phyloP scores from a whole-genome alignment of 2,888 invertebrate genomes.

The Sericinus montela region DNA sequence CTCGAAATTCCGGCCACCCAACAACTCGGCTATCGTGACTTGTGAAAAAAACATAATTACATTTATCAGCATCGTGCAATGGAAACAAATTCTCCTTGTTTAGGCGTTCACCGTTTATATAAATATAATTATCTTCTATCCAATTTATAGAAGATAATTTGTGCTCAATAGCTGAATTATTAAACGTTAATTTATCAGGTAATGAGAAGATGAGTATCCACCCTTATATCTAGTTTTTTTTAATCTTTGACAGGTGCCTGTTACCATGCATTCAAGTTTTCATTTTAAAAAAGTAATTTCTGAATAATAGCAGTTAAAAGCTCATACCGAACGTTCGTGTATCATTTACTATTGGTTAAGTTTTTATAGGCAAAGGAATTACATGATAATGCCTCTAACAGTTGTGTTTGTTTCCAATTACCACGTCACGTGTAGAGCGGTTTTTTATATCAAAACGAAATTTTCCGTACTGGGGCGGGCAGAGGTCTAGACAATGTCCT shows the following conservation, averaged over 20 bases:
- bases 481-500: no score
- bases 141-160: slow-evolving; percentile 50
- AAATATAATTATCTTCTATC: slow-evolving; percentile 47
- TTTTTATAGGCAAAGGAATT: no score
- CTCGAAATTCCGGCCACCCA: no score
- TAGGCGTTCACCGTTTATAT: slow-evolving; percentile 56
- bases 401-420: no score
- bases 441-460: no score
- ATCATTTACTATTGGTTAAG: no score
- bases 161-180: slow-evolving; percentile 36
- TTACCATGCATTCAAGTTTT: slow-evolving; percentile 1
- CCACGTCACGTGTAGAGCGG: no score
- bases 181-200: slow-evolving; percentile 59
- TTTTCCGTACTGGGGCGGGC: no score
- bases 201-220: slow-evolving; percentile 32
- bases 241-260: slow-evolving; percentile 51
- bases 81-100: slow-evolving; percentile 38
- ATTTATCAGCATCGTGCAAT: slow-evolving; percentile 32
- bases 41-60: no score
- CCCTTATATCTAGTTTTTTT: slow-evolving; percentile 24
- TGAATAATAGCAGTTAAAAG: not conserved
- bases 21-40: no score
- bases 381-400: no score
- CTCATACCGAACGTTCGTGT: not conserved
- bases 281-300: slow-evolving; percentile 7